A percentile compares a stretch with the other conserved stretches of the same genome.
Evolutionary conservation across 1,140 invertebrate genomes (phyloP).

Genomic region (Vanessa atalanta): DNA sequence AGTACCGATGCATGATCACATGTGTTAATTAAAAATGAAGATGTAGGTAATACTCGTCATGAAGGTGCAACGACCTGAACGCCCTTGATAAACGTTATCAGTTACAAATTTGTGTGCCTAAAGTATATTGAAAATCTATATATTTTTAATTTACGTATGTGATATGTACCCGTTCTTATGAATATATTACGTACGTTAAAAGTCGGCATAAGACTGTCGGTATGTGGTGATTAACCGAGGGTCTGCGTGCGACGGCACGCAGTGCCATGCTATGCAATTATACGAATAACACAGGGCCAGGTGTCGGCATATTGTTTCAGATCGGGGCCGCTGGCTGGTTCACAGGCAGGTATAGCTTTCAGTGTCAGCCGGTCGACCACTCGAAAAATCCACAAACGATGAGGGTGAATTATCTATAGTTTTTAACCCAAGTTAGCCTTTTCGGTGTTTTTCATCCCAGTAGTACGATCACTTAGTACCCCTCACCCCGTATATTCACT

Average conservation of each 20-base stretch:
- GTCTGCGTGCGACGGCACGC: conserved; percentile 38
- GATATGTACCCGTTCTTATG: conserved; percentile 27
- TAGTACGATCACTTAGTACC: conserved; percentile 2
- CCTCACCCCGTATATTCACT: not conserved
- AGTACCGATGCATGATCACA: conserved; percentile 22
- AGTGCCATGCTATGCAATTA: conserved; percentile 48
- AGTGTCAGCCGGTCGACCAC: conserved; percentile 97
- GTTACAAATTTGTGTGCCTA: not conserved
- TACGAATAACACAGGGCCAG: conserved; percentile 70
- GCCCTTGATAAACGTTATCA: not conserved
- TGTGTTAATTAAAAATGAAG: not conserved
- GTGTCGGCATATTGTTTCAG: conserved; percentile 85
- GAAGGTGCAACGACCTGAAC: not conserved
- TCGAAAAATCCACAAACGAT: conserved; percentile 92
- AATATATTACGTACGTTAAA: conserved; percentile 24
- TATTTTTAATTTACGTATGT: conserved; percentile 9
- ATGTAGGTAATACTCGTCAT: not conserved
- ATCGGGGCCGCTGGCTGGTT: conserved; percentile 92
- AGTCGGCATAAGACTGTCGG: conserved; percentile 25
- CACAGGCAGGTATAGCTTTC: conserved; percentile 95
- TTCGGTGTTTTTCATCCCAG: conserved; percentile 10
- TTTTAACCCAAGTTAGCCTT: conserved; percentile 21
- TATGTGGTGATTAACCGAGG: conserved; percentile 52
- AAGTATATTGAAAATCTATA: not conserved
- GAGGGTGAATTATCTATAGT: conserved; percentile 83